Evolutionary conservation across 2,797 vertebrate genomes (phyloP), one percentile per base, ranked within the genome.

Genomic region (Gobio occitaniae): DNA sequence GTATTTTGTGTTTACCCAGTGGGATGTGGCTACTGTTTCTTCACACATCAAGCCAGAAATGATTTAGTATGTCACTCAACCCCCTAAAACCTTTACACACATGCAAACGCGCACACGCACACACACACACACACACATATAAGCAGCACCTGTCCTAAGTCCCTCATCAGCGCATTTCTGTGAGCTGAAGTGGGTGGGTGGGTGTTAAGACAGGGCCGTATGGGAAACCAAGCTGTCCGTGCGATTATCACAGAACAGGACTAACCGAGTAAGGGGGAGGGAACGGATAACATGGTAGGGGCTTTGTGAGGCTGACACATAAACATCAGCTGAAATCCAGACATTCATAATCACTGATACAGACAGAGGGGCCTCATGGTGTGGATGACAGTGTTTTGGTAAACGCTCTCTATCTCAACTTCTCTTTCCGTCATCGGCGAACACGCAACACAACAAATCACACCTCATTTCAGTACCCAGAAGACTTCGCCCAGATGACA

Each of bases 131-230:
- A 61, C 21, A 50, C 41, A 66, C 29, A 61, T 50, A 80, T 36
- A 56, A 61, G 54, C 41, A 72, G 68, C 87, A 88, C 82, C 63
- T 86, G 78, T 82, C 32, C 83, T 66, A 63, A 54, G 48, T 59
- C 81, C 52, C 52, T 70, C 69, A 61, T 63, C 38, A 21, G 29
- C 16, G 13, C 6, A 50, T 78, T 79, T 72, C 29, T 70, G 38
- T 59, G 52, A 82, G 38, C 63, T 54, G 6, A 70, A 78, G 66
- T 25, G 47, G 19, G 63, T 76, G 72, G 36, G 59, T 77, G 72
- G 72, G 61, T 77, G 63, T 77, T 69, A 83, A 83, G 61, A 75
- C 71, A 25, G 72, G 72, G 32, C 56, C 48, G 75, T 76, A 70
- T 59, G 83, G 83, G 76, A 78, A 70, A 59, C 65, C 52, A 69